Base-by-base conservation (phyloP, 2,113 vertebrate genomes). In the Salvator merianae region DNA sequence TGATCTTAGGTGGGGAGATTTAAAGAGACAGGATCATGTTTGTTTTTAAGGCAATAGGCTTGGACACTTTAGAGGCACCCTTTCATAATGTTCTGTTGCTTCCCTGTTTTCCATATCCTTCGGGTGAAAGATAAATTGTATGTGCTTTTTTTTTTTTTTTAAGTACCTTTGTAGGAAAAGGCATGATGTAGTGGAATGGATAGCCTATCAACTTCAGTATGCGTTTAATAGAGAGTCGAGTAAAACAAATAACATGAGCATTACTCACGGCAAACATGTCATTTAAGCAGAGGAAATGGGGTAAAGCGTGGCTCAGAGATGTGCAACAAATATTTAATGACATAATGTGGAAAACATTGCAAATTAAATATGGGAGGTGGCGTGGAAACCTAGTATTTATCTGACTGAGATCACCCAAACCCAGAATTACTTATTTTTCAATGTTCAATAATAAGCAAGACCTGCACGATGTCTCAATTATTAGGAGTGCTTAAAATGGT, bases 11-110 rank as follows among this genome's bases (percentile, higher is more conserved):
- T 92, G 93, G 89, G 91, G 87, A 90, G 87, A 91, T 94, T 96
- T 96, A 96, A 96, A 97, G 94, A 91, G 94, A 95, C 94, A 95
- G 93, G 78, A 70, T 68, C 72, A 0, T 91, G 91, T 94, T 93
- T 93, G 86, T 90, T 91, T 93, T 91, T 85, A 81, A 91, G 82
- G 88, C 0, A 1, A 0, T 87, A 75, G 86, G 85, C 90, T 86
- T 92, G 69, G n/a, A 79, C 75, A 47, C 79, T 79, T 81, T 26
- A 43, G 84, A 80, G 70, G 84, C 86, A 87, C 86, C 87, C 92
- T 88, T 89, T 82, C 86, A 90, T 81, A 92, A 86, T 22, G n/a
- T 59, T 77, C 43, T 50, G 77, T 74, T 81, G 38, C 7, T 65
- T 66, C 40, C 0, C 53, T 91, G 30, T 87, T 7, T 20, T 82